Evolutionary conservation across 2,113 vertebrate species (phyloP).

Genomic region (Hippocampus comes): DNA sequence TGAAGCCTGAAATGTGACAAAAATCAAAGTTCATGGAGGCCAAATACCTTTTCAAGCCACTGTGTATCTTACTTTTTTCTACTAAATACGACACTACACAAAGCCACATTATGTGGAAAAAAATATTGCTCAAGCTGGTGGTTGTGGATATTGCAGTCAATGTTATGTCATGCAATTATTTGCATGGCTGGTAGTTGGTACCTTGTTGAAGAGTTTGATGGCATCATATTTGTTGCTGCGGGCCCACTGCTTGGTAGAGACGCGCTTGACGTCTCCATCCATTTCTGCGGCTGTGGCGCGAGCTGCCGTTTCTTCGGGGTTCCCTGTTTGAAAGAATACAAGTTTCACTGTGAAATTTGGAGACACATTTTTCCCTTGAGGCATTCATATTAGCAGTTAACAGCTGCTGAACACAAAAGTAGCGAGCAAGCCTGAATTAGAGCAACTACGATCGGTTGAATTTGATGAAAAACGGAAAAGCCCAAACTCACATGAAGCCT

Average conservation of each 20-base stretch:
- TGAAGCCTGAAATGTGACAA: too few species aligned
- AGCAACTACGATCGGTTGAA: neutral
- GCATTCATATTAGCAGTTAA: neutral
- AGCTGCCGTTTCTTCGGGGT: slow-evolving; percentile 84
- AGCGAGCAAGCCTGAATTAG: neutral
- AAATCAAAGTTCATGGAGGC: too few species aligned
- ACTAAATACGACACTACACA: too few species aligned
- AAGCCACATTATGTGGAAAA: neutral
- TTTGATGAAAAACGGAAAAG: neutral
- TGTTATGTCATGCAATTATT: neutral
- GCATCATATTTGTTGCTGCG: slow-evolving; percentile 91
- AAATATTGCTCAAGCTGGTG: neutral
- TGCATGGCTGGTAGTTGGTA: slow-evolving; percentile 37
- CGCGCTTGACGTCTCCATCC: slow-evolving; percentile 91
- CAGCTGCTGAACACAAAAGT: neutral
- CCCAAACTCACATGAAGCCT: slow-evolving; percentile 87
- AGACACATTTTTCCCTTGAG: neutral
- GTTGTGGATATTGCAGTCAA: neutral
- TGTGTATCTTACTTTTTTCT: too few species aligned
- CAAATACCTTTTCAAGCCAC: too few species aligned
- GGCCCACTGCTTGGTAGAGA: slow-evolving; percentile 96
- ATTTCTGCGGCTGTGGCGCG: slow-evolving; percentile 86
- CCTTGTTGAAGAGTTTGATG: slow-evolving; percentile 95
- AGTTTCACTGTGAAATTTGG: neutral
- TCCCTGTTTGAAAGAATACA: slow-evolving; percentile 74